Conservation (phyloP, 2,888 invertebrate genomes). For the Trichogramma dendrolimi region DNA sequence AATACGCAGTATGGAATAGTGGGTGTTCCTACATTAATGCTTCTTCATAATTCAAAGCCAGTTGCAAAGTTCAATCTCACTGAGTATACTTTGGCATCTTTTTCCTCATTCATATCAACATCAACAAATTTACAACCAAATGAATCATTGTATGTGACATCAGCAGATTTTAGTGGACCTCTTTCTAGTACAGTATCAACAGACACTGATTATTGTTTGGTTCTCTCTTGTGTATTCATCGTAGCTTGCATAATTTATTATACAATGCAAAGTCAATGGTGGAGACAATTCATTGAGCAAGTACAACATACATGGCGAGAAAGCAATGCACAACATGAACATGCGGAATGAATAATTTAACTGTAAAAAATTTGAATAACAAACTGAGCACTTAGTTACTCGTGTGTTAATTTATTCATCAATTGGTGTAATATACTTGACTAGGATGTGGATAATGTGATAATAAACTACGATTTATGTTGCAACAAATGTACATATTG, state of each 20-base stretch:
- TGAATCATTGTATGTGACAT: conserved; percentile 65
- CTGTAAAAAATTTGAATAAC: no score
- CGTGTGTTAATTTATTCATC: no score
- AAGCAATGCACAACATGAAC: conserved; percentile 77
- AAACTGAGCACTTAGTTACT: no score
- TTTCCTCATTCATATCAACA: conserved; percentile 72
- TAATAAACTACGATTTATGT: no score
- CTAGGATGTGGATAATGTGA: no score
- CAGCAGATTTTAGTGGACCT: conserved; percentile 76
- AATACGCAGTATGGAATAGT: conserved; percentile 89
- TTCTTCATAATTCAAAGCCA: conserved; percentile 85
- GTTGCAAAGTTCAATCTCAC: conserved; percentile 81
- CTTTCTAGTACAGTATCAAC: conserved; percentile 72
- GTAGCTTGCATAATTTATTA: conserved; percentile 69
- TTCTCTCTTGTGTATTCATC: conserved; percentile 83
- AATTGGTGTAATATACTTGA: no score
- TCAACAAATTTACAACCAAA: conserved; percentile 68
- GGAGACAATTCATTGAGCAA: conserved; percentile 76
- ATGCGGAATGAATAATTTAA: conserved; percentile 58
- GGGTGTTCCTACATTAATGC: conserved; percentile 81
- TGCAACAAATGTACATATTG: no score
- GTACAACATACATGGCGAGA: conserved; percentile 84
- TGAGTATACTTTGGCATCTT: conserved; percentile 72
- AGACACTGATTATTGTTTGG: conserved; percentile 76
- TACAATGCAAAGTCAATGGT: conserved; percentile 72